Percentiles rank a stretch among this genome's conserved stretches.
Conservation (phyloP, 2,888 invertebrate species). For the Microctonus hyperodae region DNA sequence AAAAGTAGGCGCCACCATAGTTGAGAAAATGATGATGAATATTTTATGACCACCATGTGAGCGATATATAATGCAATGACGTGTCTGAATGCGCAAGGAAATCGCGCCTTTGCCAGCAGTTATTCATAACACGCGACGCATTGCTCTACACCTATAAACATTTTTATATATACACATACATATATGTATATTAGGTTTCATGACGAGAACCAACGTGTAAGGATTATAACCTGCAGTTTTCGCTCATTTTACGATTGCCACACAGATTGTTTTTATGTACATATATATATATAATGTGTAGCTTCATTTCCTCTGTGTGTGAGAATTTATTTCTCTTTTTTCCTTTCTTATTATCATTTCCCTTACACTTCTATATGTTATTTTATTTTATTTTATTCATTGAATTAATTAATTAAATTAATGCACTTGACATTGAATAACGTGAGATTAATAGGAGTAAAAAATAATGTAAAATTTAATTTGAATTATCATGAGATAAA, state of each 20-base stretch:
- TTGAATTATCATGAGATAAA: no score
- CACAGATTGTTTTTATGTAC: not conserved
- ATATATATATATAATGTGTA: not conserved
- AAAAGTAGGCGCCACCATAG: not conserved
- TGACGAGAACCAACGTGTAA: not conserved
- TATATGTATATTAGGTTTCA: conserved; percentile 2
- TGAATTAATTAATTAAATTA: no score
- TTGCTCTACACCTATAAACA: not conserved
- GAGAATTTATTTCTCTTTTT: no score
- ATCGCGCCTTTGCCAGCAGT: not conserved
- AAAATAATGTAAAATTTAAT: no score
- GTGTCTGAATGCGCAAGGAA: conserved; percentile 3
- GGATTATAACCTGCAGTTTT: conserved; percentile 28
- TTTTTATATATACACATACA: not conserved
- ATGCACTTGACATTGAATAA: no score
- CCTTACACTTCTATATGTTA: no score
- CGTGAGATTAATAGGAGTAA: no score
- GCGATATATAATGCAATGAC: conserved; percentile 16
- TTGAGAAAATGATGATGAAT: conserved; percentile 8
- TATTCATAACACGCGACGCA: conserved; percentile 4
- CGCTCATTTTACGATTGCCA: conserved; percentile 33
- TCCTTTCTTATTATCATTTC: no score
- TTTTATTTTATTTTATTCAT: no score
- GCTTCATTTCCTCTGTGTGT: not conserved
- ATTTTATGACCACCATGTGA: conserved; percentile 28